Evolutionary conservation across 2,888 invertebrate species (phyloP).

Genomic region (Deilephila elpenor): DNA sequence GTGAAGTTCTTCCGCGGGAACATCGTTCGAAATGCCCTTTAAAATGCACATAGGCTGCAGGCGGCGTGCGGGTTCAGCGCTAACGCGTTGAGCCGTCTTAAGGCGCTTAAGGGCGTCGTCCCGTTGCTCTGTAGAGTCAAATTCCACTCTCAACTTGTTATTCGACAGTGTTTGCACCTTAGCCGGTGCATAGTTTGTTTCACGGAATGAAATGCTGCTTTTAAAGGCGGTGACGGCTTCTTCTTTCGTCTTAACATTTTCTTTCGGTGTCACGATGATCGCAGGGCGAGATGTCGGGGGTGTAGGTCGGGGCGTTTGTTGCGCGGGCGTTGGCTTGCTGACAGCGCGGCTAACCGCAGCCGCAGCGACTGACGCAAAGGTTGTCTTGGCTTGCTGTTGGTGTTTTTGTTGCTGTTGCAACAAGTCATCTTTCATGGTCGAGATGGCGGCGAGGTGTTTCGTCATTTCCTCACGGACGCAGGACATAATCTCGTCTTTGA

Average conservation of each 20-base stretch:
- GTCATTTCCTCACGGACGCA: too few species aligned
- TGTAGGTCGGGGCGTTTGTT: too few species aligned
- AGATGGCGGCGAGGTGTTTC: too few species aligned
- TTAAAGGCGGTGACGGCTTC: neutral
- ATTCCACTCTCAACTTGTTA: constrained; percentile 30
- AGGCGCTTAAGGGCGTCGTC: constrained; percentile 13
- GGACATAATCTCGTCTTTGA: too few species aligned
- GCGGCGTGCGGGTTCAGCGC: constrained; percentile 28
- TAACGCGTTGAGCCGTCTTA: neutral
- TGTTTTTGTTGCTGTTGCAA: too few species aligned
- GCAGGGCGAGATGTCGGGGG: constrained; percentile 21
- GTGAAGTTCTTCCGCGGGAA: constrained; percentile 7
- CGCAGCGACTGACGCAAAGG: too few species aligned
- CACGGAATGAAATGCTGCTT: neutral
- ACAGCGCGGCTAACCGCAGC: too few species aligned
- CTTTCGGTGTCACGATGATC: constrained; percentile 34
- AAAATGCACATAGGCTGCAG: constrained; percentile 33
- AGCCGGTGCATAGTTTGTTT: constrained; percentile 6
- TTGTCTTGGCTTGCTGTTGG: too few species aligned
- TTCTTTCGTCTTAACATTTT: constrained; percentile 6
- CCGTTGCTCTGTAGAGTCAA: constrained; percentile 16
- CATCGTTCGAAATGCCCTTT: constrained; percentile 30
- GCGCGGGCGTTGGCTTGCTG: too few species aligned
- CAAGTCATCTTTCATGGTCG: too few species aligned
- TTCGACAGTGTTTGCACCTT: constrained; percentile 14